A percentile compares a stretch with the other conserved stretches of the same genome.
Conservation (phyloP, 2,888 invertebrate species). For the Saturnia pavonia region DNA sequence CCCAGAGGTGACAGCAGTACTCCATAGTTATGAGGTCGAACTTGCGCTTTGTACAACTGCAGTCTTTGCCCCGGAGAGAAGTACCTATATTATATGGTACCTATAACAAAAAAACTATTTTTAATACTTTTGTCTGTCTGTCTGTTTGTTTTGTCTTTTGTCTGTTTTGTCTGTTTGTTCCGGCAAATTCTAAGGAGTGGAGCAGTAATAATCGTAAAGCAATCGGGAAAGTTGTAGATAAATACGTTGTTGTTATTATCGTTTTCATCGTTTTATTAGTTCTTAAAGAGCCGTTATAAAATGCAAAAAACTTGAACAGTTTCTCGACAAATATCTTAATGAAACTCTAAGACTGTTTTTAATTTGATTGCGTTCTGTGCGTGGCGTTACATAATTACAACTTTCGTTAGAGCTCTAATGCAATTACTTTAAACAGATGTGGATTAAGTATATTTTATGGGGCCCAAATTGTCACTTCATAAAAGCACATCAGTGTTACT, state of each 20-base stretch:
- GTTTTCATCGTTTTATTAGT: background rate
- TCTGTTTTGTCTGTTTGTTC: too few relatives aligned
- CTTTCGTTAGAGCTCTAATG: slow-evolving; percentile 24
- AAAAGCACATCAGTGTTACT: background rate
- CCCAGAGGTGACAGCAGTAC: too few relatives aligned
- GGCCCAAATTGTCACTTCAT: background rate
- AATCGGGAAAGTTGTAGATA: too few relatives aligned
- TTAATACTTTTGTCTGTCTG: too few relatives aligned
- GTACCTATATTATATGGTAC: too few relatives aligned
- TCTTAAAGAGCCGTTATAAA: background rate
- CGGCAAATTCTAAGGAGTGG: too few relatives aligned
- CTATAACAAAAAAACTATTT: too few relatives aligned
- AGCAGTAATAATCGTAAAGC: too few relatives aligned
- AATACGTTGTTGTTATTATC: background rate
- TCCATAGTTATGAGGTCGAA: too few relatives aligned
- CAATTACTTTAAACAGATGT: slow-evolving; percentile 21
- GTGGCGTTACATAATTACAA: slow-evolving; percentile 21
- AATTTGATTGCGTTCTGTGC: slow-evolving; percentile 19
- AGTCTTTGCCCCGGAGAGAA: too few relatives aligned
- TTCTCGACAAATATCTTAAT: slow-evolving; percentile 11
- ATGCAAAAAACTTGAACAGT: slow-evolving; percentile 5
- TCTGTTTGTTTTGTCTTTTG: too few relatives aligned
- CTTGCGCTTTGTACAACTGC: too few relatives aligned
- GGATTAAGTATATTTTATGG: slow-evolving; percentile 12
- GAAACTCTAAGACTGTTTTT: slow-evolving; percentile 19